Percentiles rank a stretch among this genome's conserved stretches.
These are phyloP conservation scores for Hippocampus zosterae DNA, from an alignment of 2,113 vertebrate genomes.

Conservation along the genomic window DNA sequence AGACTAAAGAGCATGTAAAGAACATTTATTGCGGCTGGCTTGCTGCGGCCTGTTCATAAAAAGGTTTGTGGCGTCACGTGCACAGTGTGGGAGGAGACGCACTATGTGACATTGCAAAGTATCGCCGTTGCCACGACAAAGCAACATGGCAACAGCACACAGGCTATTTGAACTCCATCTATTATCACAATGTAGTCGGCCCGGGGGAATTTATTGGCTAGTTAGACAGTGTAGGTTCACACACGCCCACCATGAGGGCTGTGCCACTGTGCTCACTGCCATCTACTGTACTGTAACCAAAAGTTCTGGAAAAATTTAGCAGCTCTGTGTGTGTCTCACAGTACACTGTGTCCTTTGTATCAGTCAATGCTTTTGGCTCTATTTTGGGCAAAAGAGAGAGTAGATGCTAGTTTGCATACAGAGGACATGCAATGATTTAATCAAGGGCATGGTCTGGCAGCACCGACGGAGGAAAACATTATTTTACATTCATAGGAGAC, in stretches of 20 bases:
- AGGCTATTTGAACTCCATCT: conserved; percentile 24
- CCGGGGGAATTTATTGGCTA: conserved; percentile 34
- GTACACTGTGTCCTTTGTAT: conserved; percentile 3
- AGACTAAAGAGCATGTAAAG: conserved; percentile 28
- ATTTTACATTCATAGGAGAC: background rate
- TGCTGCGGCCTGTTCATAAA: conserved; percentile 29
- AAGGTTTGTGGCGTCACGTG: conserved; percentile 37
- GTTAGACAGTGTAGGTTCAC: conserved; percentile 50
- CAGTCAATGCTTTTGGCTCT: background rate
- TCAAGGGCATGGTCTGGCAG: background rate
- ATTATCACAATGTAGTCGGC: conserved; percentile 25
- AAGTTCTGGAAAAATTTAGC: conserved; percentile 5
- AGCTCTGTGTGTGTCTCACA: background rate
- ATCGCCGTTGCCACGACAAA: conserved; percentile 39
- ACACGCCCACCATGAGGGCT: conserved; percentile 46
- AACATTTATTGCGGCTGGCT: conserved; percentile 39
- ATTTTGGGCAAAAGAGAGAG: background rate
- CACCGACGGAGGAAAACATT: too few species aligned
- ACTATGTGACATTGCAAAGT: conserved; percentile 37
- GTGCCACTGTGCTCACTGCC: conserved; percentile 16
- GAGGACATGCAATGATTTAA: background rate
- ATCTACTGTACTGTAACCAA: conserved; percentile 9
- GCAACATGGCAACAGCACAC: conserved; percentile 33
- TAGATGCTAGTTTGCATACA: background rate
- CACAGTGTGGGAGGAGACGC: conserved; percentile 25